A percentile compares a stretch with the other conserved stretches of the same genome.
Evolutionary conservation across 2,888 invertebrate species (phyloP).

Genomic region (Harpalus rubripes): DNA sequence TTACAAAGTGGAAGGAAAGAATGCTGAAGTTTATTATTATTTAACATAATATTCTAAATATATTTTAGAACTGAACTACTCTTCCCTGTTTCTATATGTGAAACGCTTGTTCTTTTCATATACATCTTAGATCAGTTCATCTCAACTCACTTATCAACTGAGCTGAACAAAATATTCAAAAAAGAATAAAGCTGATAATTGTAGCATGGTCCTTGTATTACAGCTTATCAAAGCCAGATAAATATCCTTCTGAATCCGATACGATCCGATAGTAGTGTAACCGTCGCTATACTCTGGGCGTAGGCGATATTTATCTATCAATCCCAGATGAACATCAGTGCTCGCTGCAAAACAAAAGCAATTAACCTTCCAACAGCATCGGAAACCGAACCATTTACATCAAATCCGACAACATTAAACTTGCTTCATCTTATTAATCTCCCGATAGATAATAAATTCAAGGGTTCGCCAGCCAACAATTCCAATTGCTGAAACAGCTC

Average conservation of each 20-base stretch:
- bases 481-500: slow-evolving; percentile 11
- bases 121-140: too few relatives aligned
- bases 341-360: slow-evolving; percentile 27
- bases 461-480: slow-evolving; percentile 18
- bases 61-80: too few relatives aligned
- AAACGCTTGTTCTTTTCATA: too few relatives aligned
- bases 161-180: too few relatives aligned
- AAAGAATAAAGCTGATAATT: too few relatives aligned
- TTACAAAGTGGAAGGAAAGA: too few relatives aligned
- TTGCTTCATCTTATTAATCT: slow-evolving; percentile 45
- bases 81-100: too few relatives aligned
- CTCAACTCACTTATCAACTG: too few relatives aligned
- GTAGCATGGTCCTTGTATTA: too few relatives aligned
- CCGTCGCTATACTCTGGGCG: background rate
- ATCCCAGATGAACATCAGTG: slow-evolving; percentile 9
- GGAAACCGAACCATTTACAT: slow-evolving; percentile 23
- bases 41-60: too few relatives aligned
- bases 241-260: background rate
- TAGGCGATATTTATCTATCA: slow-evolving; percentile 21
- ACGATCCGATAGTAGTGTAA: background rate
- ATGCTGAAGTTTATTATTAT: too few relatives aligned
- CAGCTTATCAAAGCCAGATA: too few relatives aligned
- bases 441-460: slow-evolving; percentile 32
- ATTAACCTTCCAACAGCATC: slow-evolving; percentile 35
- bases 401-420: slow-evolving; percentile 46